Evolutionary conservation across 2,797 vertebrate species (phyloP).

Genomic region (Micrastur ruficollis): DNA sequence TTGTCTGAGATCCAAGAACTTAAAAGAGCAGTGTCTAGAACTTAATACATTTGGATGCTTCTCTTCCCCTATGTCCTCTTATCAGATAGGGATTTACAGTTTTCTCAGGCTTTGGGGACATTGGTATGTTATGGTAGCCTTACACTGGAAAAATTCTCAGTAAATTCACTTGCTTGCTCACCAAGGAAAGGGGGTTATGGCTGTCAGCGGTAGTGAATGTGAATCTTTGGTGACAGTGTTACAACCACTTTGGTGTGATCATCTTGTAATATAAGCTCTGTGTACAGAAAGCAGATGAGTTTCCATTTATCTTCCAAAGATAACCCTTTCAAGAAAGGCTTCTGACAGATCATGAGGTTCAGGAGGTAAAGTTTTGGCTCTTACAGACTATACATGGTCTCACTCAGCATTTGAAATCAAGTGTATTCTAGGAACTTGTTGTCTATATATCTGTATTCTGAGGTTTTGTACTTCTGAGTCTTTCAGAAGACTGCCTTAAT

Average conservation of each 20-base stretch:
- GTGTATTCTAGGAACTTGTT: background rate
- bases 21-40: background rate
- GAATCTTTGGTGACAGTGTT: background rate
- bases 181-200: background rate
- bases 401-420: background rate
- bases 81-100: background rate
- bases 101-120: background rate
- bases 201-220: background rate
- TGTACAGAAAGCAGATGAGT: background rate
- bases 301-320: background rate
- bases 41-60: background rate
- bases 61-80: background rate
- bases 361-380: background rate
- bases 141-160: background rate
- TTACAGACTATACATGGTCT: background rate
- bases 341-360: background rate
- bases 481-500: background rate
- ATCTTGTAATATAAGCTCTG: background rate
- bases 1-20: background rate
- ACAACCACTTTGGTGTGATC: background rate
- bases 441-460: background rate
- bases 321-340: background rate
- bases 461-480: background rate
- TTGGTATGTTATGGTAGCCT: background rate
- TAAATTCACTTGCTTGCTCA: background rate